phyloP scores from a whole-genome alignment of 2,888 invertebrate species.

The Tridacna gigas region DNA sequence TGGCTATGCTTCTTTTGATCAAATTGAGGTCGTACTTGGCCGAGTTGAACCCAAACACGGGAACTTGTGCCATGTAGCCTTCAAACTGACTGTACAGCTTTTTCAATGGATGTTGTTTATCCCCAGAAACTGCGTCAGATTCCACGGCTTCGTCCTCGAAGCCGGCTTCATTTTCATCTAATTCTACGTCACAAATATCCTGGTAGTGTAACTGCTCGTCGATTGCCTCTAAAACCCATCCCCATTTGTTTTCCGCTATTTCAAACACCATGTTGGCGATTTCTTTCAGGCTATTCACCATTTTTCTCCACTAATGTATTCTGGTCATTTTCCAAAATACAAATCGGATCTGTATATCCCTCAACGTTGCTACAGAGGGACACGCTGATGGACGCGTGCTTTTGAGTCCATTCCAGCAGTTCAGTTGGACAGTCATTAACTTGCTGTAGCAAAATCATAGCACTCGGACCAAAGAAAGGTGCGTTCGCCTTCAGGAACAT shows the following conservation, averaged over 20 bases:
- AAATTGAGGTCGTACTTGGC: conserved; percentile 25
- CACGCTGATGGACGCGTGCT: conserved; percentile 38
- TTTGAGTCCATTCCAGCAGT: conserved; percentile 32
- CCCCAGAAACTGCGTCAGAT: too few relatives aligned
- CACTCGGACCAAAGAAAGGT: conserved; percentile 35
- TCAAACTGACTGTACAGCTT: too few relatives aligned
- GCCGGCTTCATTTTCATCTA: too few relatives aligned
- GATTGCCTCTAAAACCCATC: too few relatives aligned
- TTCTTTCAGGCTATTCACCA: background rate
- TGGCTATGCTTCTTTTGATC: conserved; percentile 16
- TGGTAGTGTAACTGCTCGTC: too few relatives aligned
- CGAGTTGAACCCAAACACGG: too few relatives aligned
- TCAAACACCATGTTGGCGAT: background rate
- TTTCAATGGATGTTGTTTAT: too few relatives aligned
- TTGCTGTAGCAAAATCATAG: conserved; percentile 33
- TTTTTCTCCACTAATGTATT: conserved; percentile 18
- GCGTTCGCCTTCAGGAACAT: conserved; percentile 8
- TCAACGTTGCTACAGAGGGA: conserved; percentile 41
- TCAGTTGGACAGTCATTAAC: background rate
- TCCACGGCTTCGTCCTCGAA: too few relatives aligned
- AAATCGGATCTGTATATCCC: conserved; percentile 18
- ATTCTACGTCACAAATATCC: too few relatives aligned
- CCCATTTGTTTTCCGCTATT: too few relatives aligned
- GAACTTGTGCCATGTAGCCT: too few relatives aligned
- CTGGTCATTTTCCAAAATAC: conserved; percentile 26